A percentile compares a stretch with the other conserved stretches of the same genome.
These are phyloP conservation scores for Psix sp. DNA, from an alignment of 1,140 invertebrate species.

Conservation along the genomic window DNA sequence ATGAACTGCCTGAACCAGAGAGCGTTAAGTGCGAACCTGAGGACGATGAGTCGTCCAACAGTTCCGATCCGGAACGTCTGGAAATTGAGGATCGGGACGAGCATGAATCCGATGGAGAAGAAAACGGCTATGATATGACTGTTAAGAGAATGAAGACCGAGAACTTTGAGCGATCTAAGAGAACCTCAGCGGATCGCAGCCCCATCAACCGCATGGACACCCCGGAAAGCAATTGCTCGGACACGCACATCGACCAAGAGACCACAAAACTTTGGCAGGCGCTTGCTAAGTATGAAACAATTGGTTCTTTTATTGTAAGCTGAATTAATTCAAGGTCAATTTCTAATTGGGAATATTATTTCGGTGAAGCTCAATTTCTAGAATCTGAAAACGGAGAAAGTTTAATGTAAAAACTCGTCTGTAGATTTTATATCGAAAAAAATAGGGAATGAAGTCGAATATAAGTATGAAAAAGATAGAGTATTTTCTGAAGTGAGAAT, in stretches of 20 bases:
- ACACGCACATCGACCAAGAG: slow-evolving; percentile 78
- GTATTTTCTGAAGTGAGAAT: no score
- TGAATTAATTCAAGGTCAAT: no score
- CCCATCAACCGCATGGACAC: slow-evolving; percentile 76
- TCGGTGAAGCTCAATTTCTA: no score
- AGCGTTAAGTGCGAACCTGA: slow-evolving; percentile 72
- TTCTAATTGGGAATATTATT: no score
- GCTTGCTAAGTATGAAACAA: slow-evolving; percentile 73
- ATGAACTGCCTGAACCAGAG: slow-evolving; percentile 61
- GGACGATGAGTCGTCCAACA: slow-evolving; percentile 76
- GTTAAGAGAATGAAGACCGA: slow-evolving; percentile 64
- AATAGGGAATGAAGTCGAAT: no score
- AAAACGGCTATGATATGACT: slow-evolving; percentile 75
- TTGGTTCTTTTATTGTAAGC: no score
- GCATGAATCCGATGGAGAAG: slow-evolving; percentile 69
- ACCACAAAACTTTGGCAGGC: slow-evolving; percentile 79
- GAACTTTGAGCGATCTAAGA: slow-evolving; percentile 64
- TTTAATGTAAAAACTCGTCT: no score
- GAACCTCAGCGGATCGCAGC: slow-evolving; percentile 66
- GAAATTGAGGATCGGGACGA: slow-evolving; percentile 76
- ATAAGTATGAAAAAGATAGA: no score
- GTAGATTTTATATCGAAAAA: no score
- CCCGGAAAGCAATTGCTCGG: slow-evolving; percentile 78
- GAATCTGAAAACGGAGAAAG: no score
- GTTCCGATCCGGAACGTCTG: slow-evolving; percentile 78